A percentile compares a stretch with the other conserved stretches of the same genome.
phyloP scores from a whole-genome alignment of 2,888 invertebrate genomes.

The Stenolophus ochropezus region DNA sequence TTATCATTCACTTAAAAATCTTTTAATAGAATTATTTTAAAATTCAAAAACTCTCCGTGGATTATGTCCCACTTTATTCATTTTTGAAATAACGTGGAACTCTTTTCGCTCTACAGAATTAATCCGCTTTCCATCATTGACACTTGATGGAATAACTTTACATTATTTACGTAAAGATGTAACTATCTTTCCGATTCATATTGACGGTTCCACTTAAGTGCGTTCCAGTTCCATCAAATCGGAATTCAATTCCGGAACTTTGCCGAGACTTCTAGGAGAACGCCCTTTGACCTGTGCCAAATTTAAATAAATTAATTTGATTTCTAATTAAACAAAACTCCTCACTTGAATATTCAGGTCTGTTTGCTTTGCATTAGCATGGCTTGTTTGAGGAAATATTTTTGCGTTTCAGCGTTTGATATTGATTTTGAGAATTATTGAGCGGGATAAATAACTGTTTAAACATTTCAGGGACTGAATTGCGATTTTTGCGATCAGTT shows the following conservation, averaged over 20 bases:
- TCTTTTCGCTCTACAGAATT: neutral
- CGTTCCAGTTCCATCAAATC: neutral
- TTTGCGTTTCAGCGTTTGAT: neutral
- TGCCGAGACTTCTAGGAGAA: neutral
- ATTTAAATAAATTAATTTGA: conserved; percentile 54
- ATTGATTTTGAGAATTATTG: neutral
- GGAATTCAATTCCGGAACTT: conserved; percentile 14
- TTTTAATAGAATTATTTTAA: too few species aligned
- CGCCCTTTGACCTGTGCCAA: conserved; percentile 25
- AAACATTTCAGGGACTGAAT: neutral
- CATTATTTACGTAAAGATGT: conserved; percentile 15
- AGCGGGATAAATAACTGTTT: neutral
- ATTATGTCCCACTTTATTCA: neutral
- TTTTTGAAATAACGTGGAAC: neutral
- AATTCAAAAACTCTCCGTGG: too few species aligned
- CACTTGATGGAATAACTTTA: neutral
- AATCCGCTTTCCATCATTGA: neutral
- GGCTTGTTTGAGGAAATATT: neutral
- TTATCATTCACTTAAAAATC: too few species aligned
- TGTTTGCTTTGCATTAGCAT: conserved; percentile 13
- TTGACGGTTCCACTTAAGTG: conserved; percentile 10
- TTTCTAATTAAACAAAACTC: conserved; percentile 50
- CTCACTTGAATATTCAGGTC: conserved; percentile 5
- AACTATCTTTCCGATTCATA: conserved; percentile 21
- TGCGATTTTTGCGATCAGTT: neutral